Evolutionary conservation across 2,888 invertebrate species (phyloP), one percentile per base, ranked within the genome.

Genomic region (Ceratothoa steindachneri): DNA sequence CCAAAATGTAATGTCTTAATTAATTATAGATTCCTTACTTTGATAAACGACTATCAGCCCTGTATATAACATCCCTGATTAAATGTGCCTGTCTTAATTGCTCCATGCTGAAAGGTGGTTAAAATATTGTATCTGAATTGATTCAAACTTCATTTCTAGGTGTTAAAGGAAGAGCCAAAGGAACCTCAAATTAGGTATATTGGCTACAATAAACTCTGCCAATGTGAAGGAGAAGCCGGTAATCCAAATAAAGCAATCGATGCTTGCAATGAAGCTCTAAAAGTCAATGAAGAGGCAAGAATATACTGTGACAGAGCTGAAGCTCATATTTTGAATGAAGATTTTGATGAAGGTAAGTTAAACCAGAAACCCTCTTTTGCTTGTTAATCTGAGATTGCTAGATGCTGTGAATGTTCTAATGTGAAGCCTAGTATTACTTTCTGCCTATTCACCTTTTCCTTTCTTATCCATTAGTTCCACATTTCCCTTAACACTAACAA

Each of bases 281-380:
- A 89, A 77, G 87, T 93, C 77, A 89, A 88, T 81, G 88, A 90
- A 41, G 92, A 94, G 83, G 88, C 92, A 19, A 88, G 90, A 74
- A 86, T 93, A 72, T 88, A 93, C 80, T 96, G 96, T 85, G 95
- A 97, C 85, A 89, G 92, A 80, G 99, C 92, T 0, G 98, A 99
- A 82, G 95, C 96, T 5, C 90, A 95, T 84, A 85, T 97, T 41
- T 89, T 89, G 2, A 89, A 91, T 19, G 97, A 98, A 84, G 89
- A 94, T 89, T 97, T 89, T 84, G 95, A 97, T 82, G 95, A 96
- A 86, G 93, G 76, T 77, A 30, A 12, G 70, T 68, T 19, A 9
- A n/a, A n/a, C n/a, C 1, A 15, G 65, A 22, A 64, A 22, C 22
- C 12, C 19, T n/a, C n/a, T n/a, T n/a, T n/a, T n/a, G n/a, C n/a